phyloP scores from a whole-genome alignment of 2,888 invertebrate species.

The Sphaerophoria taeniata region DNA sequence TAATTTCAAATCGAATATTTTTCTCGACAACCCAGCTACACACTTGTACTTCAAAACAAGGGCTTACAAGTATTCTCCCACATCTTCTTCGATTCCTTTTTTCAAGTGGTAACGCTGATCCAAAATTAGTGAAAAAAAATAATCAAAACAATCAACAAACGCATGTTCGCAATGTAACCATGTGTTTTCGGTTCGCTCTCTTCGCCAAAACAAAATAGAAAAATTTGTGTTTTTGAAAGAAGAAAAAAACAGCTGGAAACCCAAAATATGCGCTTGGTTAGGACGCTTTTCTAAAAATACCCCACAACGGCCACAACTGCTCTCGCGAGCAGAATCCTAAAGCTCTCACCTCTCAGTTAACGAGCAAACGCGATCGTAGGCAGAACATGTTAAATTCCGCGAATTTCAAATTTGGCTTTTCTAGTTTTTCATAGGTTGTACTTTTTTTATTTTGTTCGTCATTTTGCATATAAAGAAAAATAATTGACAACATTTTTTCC shows the following conservation, averaged over 20 bases:
- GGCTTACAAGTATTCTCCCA: conserved; percentile 1
- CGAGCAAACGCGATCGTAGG: conserved; percentile 64
- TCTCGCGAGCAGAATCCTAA: conserved; percentile 50
- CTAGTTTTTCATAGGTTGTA: conserved; percentile 61
- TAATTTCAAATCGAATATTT: too few species aligned
- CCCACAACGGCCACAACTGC: conserved; percentile 35
- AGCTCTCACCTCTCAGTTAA: conserved; percentile 53
- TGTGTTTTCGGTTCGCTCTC: conserved; percentile 33
- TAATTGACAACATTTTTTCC: conserved; percentile 26
- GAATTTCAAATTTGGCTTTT: conserved; percentile 48
- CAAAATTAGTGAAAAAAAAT: conserved; percentile 16
- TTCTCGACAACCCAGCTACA: too few species aligned
- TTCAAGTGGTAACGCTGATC: too few species aligned
- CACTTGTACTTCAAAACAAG: too few species aligned
- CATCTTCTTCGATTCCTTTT: conserved; percentile 23
- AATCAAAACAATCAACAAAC: conserved; percentile 52
- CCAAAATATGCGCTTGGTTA: conserved; percentile 70
- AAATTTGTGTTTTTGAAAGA: conserved; percentile 59
- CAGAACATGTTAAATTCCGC: conserved; percentile 66
- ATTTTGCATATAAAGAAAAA: conserved; percentile 18
- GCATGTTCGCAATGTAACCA: not conserved
- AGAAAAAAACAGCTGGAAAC: conserved; percentile 71
- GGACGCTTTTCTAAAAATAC: conserved; percentile 74
- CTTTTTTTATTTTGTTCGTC: too few species aligned
- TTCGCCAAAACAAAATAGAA: conserved; percentile 16